Evolutionary conservation across 2,797 vertebrate species (phyloP).

Genomic region (Sebastes alutus): DNA sequence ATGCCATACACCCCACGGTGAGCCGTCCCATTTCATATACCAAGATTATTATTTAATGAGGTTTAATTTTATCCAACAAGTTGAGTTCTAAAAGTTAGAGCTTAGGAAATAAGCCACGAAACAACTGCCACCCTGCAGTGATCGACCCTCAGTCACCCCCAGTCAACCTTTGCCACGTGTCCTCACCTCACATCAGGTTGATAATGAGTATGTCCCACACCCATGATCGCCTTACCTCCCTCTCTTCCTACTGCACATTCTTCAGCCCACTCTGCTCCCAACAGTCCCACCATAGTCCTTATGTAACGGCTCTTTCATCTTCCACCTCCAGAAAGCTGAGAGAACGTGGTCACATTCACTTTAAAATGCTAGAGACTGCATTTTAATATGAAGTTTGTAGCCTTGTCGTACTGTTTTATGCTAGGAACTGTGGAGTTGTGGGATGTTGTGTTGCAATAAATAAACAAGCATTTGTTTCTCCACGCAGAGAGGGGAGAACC

Average conservation of each 20-base stretch:
- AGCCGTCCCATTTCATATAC: constrained; percentile 28
- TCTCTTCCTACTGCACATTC: constrained; percentile 34
- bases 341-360: neutral
- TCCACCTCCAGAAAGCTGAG: constrained; percentile 30
- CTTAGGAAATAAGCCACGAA: neutral
- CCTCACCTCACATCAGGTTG: constrained; percentile 13
- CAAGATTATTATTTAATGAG: neutral
- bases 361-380: neutral
- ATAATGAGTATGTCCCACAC: constrained; percentile 42
- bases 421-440: neutral
- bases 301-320: constrained; percentile 46
- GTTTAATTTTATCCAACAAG: neutral
- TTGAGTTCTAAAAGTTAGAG: neutral
- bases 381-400: neutral
- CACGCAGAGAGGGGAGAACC: constrained; percentile 82
- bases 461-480: constrained; percentile 27
- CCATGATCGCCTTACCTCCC: neutral
- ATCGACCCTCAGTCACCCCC: neutral
- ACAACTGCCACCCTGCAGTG: neutral
- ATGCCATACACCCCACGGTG: constrained; percentile 93
- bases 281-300: constrained; percentile 19
- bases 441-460: constrained; percentile 8
- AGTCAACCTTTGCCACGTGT: constrained; percentile 13
- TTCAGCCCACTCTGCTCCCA: constrained; percentile 53
- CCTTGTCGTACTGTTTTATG: neutral